These are phyloP conservation scores for Sphaerodactylus townsendi DNA, from an alignment of 2,113 vertebrate species.

Conservation along the genomic window DNA sequence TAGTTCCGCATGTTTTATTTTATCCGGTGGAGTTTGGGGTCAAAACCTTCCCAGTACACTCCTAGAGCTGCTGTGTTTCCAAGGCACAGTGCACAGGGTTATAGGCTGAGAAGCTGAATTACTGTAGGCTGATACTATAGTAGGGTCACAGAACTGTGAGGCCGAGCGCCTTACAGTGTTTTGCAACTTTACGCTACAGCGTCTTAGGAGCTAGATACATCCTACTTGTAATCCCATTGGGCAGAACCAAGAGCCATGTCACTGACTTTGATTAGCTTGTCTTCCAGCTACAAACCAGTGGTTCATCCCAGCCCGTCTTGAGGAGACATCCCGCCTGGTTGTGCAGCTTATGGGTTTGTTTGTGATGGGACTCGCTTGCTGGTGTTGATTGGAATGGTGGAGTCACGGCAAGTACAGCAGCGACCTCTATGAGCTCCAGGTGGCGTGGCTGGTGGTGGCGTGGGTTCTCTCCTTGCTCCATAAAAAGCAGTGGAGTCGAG, in stretches of 20 bases:
- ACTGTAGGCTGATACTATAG: too few relatives aligned
- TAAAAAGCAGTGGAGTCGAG: too few relatives aligned
- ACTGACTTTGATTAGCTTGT: background rate
- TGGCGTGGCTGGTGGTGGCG: slow-evolving; percentile 45
- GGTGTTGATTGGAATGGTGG: slow-evolving; percentile 93
- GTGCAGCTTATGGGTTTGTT: slow-evolving; percentile 91
- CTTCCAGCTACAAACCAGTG: slow-evolving; percentile 90
- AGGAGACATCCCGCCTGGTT: slow-evolving; percentile 92
- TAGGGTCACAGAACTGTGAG: too few relatives aligned
- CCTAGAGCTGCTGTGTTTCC: background rate
- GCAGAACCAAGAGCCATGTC: background rate
- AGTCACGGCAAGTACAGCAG: slow-evolving; percentile 95
- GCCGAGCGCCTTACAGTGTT: background rate
- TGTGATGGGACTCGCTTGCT: slow-evolving; percentile 90
- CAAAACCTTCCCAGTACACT: background rate
- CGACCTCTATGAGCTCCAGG: slow-evolving; percentile 91
- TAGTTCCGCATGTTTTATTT: background rate
- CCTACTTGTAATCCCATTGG: background rate
- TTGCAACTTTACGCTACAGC: too few relatives aligned
- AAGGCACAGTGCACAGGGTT: too few relatives aligned
- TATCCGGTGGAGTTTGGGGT: background rate
- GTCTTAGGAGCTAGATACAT: too few relatives aligned
- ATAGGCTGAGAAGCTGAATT: too few relatives aligned
- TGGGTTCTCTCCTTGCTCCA: background rate
- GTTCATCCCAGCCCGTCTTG: slow-evolving; percentile 93